phyloP scores from a whole-genome alignment of 1,140 invertebrate genomes.

The Papilio polyxenes region DNA sequence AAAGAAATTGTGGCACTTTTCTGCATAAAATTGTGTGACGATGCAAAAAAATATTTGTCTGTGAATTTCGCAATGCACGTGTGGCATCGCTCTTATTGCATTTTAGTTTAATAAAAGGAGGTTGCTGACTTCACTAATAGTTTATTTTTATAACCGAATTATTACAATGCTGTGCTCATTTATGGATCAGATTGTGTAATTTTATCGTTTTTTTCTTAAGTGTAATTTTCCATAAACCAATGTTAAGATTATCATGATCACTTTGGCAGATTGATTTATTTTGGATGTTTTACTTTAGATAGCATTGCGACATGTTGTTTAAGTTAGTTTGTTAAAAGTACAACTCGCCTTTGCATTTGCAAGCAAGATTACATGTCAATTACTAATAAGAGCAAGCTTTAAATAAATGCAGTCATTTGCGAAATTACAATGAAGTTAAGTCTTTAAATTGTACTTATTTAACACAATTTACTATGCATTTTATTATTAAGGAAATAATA shows the following conservation, averaged over 20 bases:
- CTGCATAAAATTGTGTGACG: too few species aligned
- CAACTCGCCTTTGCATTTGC: neutral
- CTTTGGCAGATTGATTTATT: too few species aligned
- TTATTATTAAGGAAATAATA: neutral
- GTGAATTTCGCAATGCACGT: neutral
- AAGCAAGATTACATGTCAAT: neutral
- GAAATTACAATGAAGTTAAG: neutral
- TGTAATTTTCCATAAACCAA: too few species aligned
- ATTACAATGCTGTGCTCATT: neutral
- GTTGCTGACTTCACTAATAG: neutral
- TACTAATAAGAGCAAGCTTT: neutral
- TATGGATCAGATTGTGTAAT: too few species aligned
- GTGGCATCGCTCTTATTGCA: neutral
- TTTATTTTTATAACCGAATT: neutral
- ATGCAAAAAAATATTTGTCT: too few species aligned
- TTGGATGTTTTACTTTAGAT: neutral
- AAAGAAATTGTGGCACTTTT: too few species aligned
- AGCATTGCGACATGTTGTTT: neutral
- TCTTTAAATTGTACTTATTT: neutral
- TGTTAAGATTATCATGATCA: too few species aligned
- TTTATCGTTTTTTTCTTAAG: too few species aligned
- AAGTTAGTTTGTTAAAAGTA: too few species aligned
- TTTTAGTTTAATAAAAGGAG: neutral
- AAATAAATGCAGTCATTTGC: constrained; percentile 25
- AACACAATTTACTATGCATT: neutral